Evolutionary conservation across 1,140 invertebrate genomes (phyloP).

Genomic region (Dendroctonus ponderosae): DNA sequence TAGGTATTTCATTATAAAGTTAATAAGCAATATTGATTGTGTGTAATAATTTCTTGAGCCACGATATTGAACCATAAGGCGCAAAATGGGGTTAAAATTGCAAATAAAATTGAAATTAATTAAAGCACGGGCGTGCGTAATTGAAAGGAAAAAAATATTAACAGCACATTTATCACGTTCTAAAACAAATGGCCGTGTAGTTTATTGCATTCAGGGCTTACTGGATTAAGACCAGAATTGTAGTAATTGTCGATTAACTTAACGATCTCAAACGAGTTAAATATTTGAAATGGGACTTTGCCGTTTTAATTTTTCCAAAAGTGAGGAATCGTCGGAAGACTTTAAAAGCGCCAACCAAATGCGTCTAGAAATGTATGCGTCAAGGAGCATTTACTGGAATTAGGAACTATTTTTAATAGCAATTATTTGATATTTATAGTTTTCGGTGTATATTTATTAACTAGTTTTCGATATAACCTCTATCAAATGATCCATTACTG

Average conservation of each 20-base stretch:
- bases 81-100: conserved; percentile 10
- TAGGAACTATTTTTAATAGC: no score
- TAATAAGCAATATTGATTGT: no score
- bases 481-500: no score
- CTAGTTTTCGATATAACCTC: no score
- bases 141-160: conserved; percentile 13
- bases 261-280: background rate
- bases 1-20: no score
- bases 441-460: no score
- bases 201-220: background rate
- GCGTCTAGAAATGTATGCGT: no score
- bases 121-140: conserved; percentile 9
- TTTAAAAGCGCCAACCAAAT: no score
- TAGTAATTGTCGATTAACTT: background rate
- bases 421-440: no score
- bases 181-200: conserved; percentile 4
- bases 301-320: conserved; percentile 3
- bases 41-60: background rate
- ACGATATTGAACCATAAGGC: conserved; percentile 7
- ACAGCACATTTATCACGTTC: conserved; percentile 5
- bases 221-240: conserved; percentile 2
- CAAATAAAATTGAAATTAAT: conserved; percentile 12
- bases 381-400: no score
- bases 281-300: no score
- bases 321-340: background rate